Evolutionary conservation across 2,797 vertebrate genomes (phyloP).

Genomic region (Hylomyscus alleni): DNA sequence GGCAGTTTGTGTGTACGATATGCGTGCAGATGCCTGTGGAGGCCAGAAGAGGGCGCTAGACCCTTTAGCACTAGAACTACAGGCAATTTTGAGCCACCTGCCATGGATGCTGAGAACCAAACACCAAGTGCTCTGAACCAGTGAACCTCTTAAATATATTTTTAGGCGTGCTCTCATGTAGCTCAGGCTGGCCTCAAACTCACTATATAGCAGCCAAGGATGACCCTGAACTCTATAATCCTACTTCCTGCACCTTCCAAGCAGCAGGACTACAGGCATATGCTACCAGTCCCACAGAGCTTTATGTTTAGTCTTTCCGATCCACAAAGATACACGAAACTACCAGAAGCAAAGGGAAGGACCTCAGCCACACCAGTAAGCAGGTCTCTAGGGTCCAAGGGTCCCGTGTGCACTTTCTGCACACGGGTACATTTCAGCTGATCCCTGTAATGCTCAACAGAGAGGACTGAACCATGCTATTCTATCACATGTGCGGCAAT

Average conservation of each 20-base stretch:
- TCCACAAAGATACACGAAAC: constrained; percentile 60
- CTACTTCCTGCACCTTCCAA: neutral
- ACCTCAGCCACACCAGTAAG: neutral
- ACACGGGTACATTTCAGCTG: constrained; percentile 78
- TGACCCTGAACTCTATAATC: neutral
- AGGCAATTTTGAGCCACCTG: neutral
- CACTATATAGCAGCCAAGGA: neutral
- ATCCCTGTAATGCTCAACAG: constrained; percentile 67
- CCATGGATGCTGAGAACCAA: neutral
- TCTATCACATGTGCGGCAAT: constrained; percentile 85
- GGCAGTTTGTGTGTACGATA: neutral
- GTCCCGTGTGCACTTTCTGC: constrained; percentile 41
- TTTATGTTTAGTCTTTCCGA: constrained; percentile 56
- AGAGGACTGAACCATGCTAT: constrained; percentile 79
- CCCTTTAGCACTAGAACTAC: neutral
- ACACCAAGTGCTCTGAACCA: neutral
- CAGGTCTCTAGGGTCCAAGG: neutral
- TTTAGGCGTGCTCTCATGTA: neutral
- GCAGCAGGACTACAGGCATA: neutral
- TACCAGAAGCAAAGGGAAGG: constrained; percentile 57
- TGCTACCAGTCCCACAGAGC: neutral
- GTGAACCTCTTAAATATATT: neutral
- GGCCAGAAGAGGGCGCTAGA: neutral
- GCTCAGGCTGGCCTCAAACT: neutral
- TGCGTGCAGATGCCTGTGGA: neutral